Evolutionary conservation across 30 jellyfish, hydroid and myxozoan genomes (phyloP).

Genomic region (Cassiopea andromeda): DNA sequence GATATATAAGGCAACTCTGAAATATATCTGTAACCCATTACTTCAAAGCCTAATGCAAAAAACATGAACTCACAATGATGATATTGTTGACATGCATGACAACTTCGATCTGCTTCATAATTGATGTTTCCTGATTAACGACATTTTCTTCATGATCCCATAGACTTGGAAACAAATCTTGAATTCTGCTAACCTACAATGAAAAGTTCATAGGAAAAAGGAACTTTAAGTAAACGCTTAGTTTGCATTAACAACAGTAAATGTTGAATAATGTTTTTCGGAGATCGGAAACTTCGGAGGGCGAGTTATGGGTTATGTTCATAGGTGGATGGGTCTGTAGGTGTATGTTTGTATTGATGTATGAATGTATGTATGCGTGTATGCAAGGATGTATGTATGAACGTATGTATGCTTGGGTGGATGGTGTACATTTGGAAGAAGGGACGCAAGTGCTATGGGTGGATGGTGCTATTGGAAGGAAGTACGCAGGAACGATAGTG

Average conservation of each 20-base stretch:
- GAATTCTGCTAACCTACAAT: constrained; percentile 78
- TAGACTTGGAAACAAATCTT: constrained; percentile 64
- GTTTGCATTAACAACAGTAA: too few relatives aligned
- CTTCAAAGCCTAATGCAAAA: neutral
- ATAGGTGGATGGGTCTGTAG: too few relatives aligned
- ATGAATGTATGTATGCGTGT: neutral
- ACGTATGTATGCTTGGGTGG: too few relatives aligned
- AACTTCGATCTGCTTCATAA: constrained; percentile 74
- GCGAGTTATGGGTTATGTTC: too few relatives aligned
- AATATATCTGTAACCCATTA: too few relatives aligned
- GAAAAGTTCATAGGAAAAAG: neutral
- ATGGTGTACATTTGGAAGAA: too few relatives aligned
- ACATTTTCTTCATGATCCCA: constrained; percentile 56
- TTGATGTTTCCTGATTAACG: constrained; percentile 39
- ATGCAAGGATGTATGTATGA: neutral
- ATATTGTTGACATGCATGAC: constrained; percentile 67
- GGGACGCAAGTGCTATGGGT: neutral
- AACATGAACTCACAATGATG: constrained; percentile 51
- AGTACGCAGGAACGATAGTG: too few relatives aligned
- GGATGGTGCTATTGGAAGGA: too few relatives aligned
- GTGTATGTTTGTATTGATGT: neutral
- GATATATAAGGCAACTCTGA: too few relatives aligned
- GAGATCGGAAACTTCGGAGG: too few relatives aligned
- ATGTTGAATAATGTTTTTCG: too few relatives aligned
- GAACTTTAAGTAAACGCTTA: neutral